A percentile compares a stretch with the other conserved stretches of the same genome.
phyloP scores from a whole-genome alignment of 2,797 vertebrate species.

The Sphenodon punctatus region DNA sequence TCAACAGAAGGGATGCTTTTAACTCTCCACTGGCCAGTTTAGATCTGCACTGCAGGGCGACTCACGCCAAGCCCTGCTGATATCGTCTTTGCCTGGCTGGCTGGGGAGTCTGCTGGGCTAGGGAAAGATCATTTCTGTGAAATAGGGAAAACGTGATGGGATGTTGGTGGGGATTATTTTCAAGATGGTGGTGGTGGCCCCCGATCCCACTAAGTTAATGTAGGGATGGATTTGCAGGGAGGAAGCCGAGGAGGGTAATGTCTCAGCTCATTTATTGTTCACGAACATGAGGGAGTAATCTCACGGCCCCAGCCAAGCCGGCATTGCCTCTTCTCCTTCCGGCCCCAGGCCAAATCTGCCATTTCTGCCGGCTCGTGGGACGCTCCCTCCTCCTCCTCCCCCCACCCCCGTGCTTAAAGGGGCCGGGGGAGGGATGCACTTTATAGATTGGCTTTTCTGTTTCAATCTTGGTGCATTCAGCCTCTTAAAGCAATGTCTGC shows the following conservation, averaged over 20 bases:
- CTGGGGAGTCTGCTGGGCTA: background rate
- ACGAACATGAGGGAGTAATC: too few species aligned
- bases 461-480: too few species aligned
- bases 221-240: background rate
- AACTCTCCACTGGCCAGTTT: slow-evolving; percentile 8
- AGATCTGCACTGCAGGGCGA: background rate
- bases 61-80: fast-evolving
- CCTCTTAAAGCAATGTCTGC: too few species aligned
- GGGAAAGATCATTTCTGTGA: background rate
- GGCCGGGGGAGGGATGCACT: too few species aligned
- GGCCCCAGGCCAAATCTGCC: too few species aligned
- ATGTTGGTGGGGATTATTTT: background rate
- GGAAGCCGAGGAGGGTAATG: background rate
- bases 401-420: too few species aligned
- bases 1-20: slow-evolving; percentile 22
- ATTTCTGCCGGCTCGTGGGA: too few species aligned
- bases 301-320: too few species aligned
- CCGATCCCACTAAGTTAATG: background rate
- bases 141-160: background rate
- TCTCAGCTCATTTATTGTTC: too few species aligned
- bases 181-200: background rate
- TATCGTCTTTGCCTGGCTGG: background rate
- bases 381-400: too few species aligned
- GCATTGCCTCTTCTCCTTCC: too few species aligned
- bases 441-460: too few species aligned